Percentiles rank a stretch among this genome's conserved stretches.
Conservation (phyloP, 2,888 invertebrate genomes). For the Neuroscelio doddi region DNA sequence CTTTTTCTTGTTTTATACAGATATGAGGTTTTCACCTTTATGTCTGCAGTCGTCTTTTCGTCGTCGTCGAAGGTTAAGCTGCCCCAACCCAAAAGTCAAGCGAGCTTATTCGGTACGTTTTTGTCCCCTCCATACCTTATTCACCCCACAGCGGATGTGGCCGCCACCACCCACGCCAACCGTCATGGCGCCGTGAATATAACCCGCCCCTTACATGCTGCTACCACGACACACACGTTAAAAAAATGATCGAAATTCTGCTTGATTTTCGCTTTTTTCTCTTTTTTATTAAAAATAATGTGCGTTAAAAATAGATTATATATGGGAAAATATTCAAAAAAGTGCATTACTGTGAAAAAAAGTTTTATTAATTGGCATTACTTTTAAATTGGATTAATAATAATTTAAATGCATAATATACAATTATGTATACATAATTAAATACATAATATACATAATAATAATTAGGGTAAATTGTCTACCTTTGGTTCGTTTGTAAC, state of each 20-base stretch:
- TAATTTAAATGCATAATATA: too few relatives aligned
- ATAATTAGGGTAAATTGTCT: too few relatives aligned
- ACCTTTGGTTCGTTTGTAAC: too few relatives aligned
- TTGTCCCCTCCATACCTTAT: conserved; percentile 30
- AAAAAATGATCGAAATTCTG: conserved; percentile 18
- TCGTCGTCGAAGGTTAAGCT: conserved; percentile 40
- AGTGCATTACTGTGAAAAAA: too few relatives aligned
- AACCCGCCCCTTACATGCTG: conserved; percentile 36
- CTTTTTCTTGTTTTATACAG: conserved; percentile 19
- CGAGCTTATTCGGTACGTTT: conserved; percentile 39
- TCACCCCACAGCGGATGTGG: conserved; percentile 23
- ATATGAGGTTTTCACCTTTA: conserved; percentile 21
- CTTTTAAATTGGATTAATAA: too few relatives aligned
- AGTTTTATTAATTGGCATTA: too few relatives aligned
- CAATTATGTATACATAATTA: too few relatives aligned
- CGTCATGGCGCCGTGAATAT: conserved; percentile 35
- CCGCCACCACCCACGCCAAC: conserved; percentile 29
- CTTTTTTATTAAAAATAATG: too few relatives aligned
- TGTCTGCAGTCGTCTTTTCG: conserved; percentile 34
- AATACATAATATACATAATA: too few relatives aligned
- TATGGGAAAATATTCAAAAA: too few relatives aligned
- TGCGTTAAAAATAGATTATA: too few relatives aligned
- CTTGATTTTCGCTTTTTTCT: not conserved
- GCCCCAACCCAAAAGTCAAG: conserved; percentile 39
- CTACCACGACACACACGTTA: conserved; percentile 27